Base-by-base conservation (phyloP, 2,113 vertebrate genomes). In the Peromyscus leucopus region DNA sequence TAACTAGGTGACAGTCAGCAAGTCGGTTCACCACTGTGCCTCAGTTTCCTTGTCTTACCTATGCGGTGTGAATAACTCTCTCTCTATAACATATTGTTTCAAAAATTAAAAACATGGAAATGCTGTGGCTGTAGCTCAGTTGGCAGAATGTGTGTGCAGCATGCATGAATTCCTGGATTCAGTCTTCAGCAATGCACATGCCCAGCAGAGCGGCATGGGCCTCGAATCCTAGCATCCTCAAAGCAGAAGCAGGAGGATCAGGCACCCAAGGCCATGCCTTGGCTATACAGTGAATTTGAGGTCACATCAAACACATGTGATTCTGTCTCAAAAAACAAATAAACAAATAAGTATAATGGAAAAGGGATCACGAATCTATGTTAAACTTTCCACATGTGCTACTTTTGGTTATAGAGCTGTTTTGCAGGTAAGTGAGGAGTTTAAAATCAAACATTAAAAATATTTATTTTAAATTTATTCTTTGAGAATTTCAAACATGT, bases 361-460 rank as follows among this genome's bases (percentile, higher is more conserved):
- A 86, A 86, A 31, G 9, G 2, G 75, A 31, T 24, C 89, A 84
- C 17, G 5, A 57, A n/a, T 86, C 61, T 80, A 79, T 69, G 67
- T 48, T 28, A 48, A 82, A 51, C 12, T 42, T 39, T 84, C 61
- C 28, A 80, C 57, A 88, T 36, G 16, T 51, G 2, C 15, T n/a
- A 33, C 36, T 22, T 67, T 63, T 67, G 51, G 36, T 42, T 51
- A 21, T 39, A 63, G 42, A 46, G 16, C n/a, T 72, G 16, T 85
- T 74, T 57, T 0, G 2, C 48, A 21, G 2, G 3, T 17, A 69
- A 51, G 33, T 31, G 2, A 19, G 5, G 8, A 19, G 61, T 0
- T 79, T 31, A 55, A 74, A 63, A 86, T 17, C 26, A 46, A 86
- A 42, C 16, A 11, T 86, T 21, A 31, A 67, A 65, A 46, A 48